Evolutionary conservation across 2,797 vertebrate genomes (phyloP).

Genomic region (Pithecia hirsuta): DNA sequence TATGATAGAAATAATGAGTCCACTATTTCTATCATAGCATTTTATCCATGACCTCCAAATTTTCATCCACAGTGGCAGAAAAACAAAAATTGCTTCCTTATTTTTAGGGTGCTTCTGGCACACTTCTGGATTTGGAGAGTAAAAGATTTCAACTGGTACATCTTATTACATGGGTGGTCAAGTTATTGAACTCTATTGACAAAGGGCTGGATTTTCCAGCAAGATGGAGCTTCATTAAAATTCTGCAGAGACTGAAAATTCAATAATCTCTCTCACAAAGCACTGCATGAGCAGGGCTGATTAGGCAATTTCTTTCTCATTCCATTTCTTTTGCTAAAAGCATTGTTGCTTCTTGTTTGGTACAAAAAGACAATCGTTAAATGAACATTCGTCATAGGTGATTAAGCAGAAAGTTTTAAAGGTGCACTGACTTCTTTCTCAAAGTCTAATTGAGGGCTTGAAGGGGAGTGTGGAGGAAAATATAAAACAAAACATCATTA

Average conservation of each 20-base stretch:
- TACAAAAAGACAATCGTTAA: conserved; percentile 89
- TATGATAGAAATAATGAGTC: not conserved
- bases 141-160: conserved; percentile 89
- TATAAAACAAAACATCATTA: conserved; percentile 58
- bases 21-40: not conserved
- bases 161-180: conserved; percentile 93
- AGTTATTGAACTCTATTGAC: conserved; percentile 93
- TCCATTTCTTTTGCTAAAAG: conserved; percentile 87
- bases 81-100: conserved; percentile 64
- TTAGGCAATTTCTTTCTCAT: conserved; percentile 90
- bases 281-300: conserved; percentile 89
- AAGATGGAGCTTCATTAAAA: conserved; percentile 93
- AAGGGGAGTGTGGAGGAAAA: conserved; percentile 62
- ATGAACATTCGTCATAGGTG: conserved; percentile 86
- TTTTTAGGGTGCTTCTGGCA: conserved; percentile 73
- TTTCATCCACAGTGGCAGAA: not conserved
- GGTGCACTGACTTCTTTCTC: conserved; percentile 84
- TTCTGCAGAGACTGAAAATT: conserved; percentile 92
- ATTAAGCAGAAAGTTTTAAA: conserved; percentile 89
- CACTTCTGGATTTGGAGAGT: conserved; percentile 78
- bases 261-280: conserved; percentile 92
- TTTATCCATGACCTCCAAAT: not conserved
- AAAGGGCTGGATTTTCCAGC: conserved; percentile 88
- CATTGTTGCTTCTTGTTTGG: conserved; percentile 86
- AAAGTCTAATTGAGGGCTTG: conserved; percentile 81